Conservation (phyloP, 1,140 invertebrate genomes). For the Alviniconcha marisindica region DNA sequence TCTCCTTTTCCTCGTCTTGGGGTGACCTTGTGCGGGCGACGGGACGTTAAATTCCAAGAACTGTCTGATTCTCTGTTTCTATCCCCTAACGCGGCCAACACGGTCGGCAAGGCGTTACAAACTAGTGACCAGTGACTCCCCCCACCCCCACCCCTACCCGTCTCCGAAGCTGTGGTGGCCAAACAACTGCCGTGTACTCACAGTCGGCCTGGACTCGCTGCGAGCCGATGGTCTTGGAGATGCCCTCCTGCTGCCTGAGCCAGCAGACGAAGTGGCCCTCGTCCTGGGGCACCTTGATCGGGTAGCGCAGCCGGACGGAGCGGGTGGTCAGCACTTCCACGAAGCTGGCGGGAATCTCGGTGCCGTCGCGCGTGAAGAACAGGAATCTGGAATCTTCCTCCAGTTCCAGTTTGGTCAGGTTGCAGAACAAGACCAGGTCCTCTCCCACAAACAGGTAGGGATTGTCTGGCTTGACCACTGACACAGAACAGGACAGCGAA, state of each 20-base stretch:
- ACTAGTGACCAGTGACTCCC: too few relatives aligned
- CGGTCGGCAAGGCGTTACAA: too few relatives aligned
- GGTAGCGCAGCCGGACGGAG: conserved; percentile 45
- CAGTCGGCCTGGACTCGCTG: conserved; percentile 53
- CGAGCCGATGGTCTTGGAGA: conserved; percentile 41
- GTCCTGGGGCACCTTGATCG: conserved; percentile 42
- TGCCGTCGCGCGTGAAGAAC: conserved; percentile 42
- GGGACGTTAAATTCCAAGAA: too few relatives aligned
- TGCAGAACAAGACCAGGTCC: conserved; percentile 50
- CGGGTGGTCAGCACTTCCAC: conserved; percentile 44
- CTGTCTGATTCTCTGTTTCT: too few relatives aligned
- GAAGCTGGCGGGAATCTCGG: conserved; percentile 32
- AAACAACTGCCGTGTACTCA: too few relatives aligned
- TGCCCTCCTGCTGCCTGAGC: conserved; percentile 34
- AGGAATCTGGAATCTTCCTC: conserved; percentile 40
- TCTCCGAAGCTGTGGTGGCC: too few relatives aligned
- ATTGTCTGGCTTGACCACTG: conserved; percentile 54
- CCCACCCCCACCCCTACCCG: too few relatives aligned
- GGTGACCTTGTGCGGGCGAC: too few relatives aligned
- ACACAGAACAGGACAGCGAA: too few relatives aligned
- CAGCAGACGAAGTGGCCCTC: conserved; percentile 50
- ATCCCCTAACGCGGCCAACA: too few relatives aligned
- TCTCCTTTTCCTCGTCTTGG: too few relatives aligned
- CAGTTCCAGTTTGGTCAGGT: conserved; percentile 44
- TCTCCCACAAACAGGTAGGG: conserved; percentile 53